A percentile compares a stretch with the other conserved stretches of the same genome.
Conservation (phyloP, 2,888 invertebrate genomes). For the Peribatodes rhomboidaria region DNA sequence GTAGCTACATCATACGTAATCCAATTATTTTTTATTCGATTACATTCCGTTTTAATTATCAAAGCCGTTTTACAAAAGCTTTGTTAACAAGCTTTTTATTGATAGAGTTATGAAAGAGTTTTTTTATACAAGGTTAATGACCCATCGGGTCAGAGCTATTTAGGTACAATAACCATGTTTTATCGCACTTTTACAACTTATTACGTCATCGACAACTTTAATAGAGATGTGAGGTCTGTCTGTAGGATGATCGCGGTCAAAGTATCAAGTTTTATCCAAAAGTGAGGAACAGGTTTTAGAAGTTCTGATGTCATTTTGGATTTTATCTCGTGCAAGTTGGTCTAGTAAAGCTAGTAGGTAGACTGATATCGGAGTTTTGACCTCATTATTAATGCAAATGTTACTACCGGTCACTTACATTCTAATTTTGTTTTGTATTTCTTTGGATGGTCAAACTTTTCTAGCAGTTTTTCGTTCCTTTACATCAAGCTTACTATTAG, state of each 20-base stretch:
- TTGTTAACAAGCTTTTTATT: constrained; percentile 20
- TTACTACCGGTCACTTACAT: too few species aligned
- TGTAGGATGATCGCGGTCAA: constrained; percentile 8
- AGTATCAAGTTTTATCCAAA: constrained; percentile 7
- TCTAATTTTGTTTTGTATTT: too few species aligned
- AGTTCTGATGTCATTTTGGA: constrained; percentile 5
- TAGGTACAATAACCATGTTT: constrained; percentile 37
- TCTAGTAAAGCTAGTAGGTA: neutral
- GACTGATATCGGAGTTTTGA: too few species aligned
- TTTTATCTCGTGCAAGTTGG: neutral
- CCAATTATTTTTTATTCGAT: constrained; percentile 17
- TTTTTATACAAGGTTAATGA: constrained; percentile 38
- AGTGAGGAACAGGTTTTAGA: neutral
- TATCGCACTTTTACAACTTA: constrained; percentile 38
- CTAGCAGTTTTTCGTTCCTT: too few species aligned
- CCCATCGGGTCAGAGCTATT: constrained; percentile 32
- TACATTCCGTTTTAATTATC: constrained; percentile 14
- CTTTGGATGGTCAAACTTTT: too few species aligned
- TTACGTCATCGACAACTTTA: constrained; percentile 32
- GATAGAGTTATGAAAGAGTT: constrained; percentile 16
- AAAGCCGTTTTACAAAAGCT: constrained; percentile 19
- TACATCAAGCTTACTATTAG: too few species aligned
- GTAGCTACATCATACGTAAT: constrained; percentile 2
- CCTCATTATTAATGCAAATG: neutral
- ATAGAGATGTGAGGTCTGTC: constrained; percentile 16